These are phyloP conservation scores for Drosophila erecta DNA, from an alignment of 1,140 invertebrate genomes.

Conservation along the genomic window DNA sequence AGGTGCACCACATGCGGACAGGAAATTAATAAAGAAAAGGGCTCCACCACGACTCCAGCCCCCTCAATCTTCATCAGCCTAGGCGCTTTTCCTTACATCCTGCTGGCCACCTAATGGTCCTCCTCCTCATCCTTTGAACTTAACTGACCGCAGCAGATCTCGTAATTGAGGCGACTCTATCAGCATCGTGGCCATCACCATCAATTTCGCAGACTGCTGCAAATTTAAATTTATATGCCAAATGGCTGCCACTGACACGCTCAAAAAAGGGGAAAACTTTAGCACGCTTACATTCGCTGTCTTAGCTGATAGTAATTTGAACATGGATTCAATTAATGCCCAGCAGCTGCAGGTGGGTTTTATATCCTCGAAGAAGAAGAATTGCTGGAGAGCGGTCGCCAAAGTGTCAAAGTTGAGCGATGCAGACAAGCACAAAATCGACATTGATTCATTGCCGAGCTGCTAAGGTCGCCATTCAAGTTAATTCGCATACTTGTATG, in stretches of 20 bases:
- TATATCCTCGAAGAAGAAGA: background rate
- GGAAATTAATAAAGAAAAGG: conserved; percentile 80
- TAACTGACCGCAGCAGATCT: conserved; percentile 67
- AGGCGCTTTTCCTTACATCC: conserved; percentile 8
- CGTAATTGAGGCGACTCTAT: conserved; percentile 40
- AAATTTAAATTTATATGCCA: conserved; percentile 56
- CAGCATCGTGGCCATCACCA: conserved; percentile 31
- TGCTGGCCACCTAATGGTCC: background rate
- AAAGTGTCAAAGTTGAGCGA: conserved; percentile 36
- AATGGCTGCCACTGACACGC: conserved; percentile 26
- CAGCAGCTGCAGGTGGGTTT: conserved; percentile 23
- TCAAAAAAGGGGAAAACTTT: conserved; percentile 22
- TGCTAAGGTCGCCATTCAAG: background rate
- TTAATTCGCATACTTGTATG: too few species aligned
- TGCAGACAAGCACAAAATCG: conserved; percentile 15
- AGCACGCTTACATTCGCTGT: background rate
- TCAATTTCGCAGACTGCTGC: conserved; percentile 10
- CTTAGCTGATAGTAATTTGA: conserved; percentile 17
- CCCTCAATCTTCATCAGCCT: conserved; percentile 46
- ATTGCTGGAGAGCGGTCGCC: conserved; percentile 16
- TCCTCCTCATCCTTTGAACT: conserved; percentile 5
- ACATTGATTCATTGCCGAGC: conserved; percentile 20
- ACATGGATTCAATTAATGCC: conserved; percentile 45
- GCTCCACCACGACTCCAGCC: conserved; percentile 31
- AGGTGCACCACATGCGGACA: conserved; percentile 78